Conservation (phyloP, 2,888 invertebrate species). For the Maniola hyperantus region DNA sequence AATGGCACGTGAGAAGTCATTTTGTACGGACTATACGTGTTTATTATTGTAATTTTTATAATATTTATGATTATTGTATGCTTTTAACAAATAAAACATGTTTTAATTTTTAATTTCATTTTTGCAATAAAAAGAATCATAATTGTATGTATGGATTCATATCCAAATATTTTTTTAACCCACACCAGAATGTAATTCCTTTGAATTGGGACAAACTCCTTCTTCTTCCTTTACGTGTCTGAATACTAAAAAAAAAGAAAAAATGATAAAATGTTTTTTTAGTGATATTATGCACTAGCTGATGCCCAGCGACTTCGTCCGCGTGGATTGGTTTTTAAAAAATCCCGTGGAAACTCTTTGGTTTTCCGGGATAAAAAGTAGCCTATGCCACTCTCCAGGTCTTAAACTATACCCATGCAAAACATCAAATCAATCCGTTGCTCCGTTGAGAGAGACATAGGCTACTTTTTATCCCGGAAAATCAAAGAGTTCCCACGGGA, state of each 20-base stretch:
- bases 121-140: background rate
- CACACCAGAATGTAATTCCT: conserved; percentile 50
- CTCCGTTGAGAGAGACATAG: too few species aligned
- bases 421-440: too few species aligned
- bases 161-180: conserved; percentile 45
- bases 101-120: background rate
- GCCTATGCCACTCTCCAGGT: too few species aligned
- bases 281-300: too few species aligned
- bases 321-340: too few species aligned
- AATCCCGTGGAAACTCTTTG: too few species aligned
- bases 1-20: too few species aligned
- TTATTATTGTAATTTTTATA: conserved; percentile 10
- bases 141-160: background rate
- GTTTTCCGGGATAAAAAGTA: too few species aligned
- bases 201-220: conserved; percentile 65
- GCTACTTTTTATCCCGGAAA: too few species aligned
- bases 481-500: too few species aligned
- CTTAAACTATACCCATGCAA: too few species aligned
- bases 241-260: conserved; percentile 59
- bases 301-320: too few species aligned
- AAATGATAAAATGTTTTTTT: background rate
- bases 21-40: background rate
- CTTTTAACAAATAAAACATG: background rate
- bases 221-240: conserved; percentile 73
- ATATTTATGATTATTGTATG: background rate